Evolutionary conservation across 2,113 vertebrate genomes (phyloP).

Genomic region (Sylvietta virens): DNA sequence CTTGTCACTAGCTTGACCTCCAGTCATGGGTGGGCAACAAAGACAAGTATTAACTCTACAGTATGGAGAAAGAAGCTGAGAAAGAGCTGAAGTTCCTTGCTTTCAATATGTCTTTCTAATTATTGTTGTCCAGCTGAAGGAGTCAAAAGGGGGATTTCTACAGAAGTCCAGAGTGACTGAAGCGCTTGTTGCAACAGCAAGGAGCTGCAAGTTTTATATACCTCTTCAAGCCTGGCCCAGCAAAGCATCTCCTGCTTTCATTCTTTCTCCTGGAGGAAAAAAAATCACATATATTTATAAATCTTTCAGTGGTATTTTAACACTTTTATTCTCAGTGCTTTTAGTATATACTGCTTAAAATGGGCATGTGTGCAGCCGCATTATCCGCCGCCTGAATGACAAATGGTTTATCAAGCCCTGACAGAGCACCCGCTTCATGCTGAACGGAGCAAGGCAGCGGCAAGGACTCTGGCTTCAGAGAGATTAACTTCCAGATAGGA

Average conservation of each 20-base stretch:
- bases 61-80: background rate
- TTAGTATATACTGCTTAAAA: constrained; percentile 17
- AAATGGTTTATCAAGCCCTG: constrained; percentile 56
- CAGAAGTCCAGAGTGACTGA: background rate
- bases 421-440: constrained; percentile 26
- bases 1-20: background rate
- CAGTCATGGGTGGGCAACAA: background rate
- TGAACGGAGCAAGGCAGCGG: background rate
- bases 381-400: constrained; percentile 52
- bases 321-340: constrained; percentile 36
- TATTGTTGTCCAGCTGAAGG: background rate
- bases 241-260: background rate
- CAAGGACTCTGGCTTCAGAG: constrained; percentile 55
- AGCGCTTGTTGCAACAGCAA: background rate
- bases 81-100: background rate
- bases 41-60: background rate
- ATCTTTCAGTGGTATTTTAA: constrained; percentile 31
- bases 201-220: background rate
- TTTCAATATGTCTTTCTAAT: background rate
- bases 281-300: background rate
- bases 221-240: background rate
- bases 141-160: background rate
- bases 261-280: background rate
- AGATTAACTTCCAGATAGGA: constrained; percentile 58
- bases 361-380: constrained; percentile 24